Evolutionary conservation across 2,113 vertebrate species (phyloP).

Genomic region (Panthera tigris): DNA sequence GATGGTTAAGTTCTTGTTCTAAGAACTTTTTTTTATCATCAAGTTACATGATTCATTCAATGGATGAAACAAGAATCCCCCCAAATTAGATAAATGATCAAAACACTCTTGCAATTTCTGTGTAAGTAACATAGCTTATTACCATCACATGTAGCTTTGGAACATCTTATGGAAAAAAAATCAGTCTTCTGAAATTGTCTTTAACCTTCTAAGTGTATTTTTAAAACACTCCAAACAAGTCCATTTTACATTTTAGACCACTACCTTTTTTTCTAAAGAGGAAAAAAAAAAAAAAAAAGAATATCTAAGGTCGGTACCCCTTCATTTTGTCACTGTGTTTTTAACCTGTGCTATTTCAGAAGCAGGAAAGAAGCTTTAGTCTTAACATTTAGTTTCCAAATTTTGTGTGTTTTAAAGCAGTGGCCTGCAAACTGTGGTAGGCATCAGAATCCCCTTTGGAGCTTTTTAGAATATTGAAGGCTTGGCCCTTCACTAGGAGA

Average conservation of each 20-base stretch:
- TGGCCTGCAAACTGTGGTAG: not conserved
- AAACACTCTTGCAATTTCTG: conserved; percentile 26
- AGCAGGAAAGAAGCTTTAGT: conserved; percentile 2
- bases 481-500: not conserved
- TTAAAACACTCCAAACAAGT: conserved; percentile 33
- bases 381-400: not conserved
- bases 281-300: not conserved
- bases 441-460: not conserved
- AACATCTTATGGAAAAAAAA: not conserved
- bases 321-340: conserved; percentile 60
- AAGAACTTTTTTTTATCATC: conserved; percentile 49
- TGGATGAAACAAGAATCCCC: conserved; percentile 27
- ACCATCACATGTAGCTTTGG: not conserved
- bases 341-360: conserved; percentile 47
- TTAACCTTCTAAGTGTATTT: conserved; percentile 47
- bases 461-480: not conserved
- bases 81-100: conserved; percentile 29
- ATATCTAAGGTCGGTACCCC: not conserved
- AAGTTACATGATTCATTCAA: conserved; percentile 7
- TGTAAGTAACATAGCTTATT: not conserved
- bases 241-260: not conserved
- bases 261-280: conserved; percentile 41
- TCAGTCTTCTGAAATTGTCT: conserved; percentile 17
- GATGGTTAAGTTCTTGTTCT: conserved; percentile 54
- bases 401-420: conserved; percentile 15